Base-by-base conservation (phyloP, 1,140 invertebrate genomes). In the Protaetia brevitarsis region DNA sequence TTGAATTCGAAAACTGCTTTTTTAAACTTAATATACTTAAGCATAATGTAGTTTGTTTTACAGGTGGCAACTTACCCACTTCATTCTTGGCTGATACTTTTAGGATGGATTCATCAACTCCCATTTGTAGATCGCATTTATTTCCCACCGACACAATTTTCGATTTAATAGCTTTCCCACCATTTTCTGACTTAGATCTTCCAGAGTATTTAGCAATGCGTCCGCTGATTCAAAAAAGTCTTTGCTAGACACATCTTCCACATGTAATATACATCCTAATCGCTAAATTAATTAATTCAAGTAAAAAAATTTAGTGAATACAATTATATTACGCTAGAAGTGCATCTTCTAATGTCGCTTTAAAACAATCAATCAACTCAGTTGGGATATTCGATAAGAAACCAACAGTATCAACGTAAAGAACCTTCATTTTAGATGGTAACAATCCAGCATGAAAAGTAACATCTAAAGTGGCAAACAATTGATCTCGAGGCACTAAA, bases 401-500 rank as follows among this genome's bases (percentile, higher is more conserved):
- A 2, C 95, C 95, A 36, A 97, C 91, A 0, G 95, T 97, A 79
- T 97, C 95, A 31, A 95, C 84, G 73, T 87, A 94, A 0, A 94
- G 77, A 19, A 90, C 83, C 73, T 87, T 82, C 58, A 92, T 72
- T 70, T 82, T 86, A 60, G 83, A 87, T 0, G 89, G 90, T 27
- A 95, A 78, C 7, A 79, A 45, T 8, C 90, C 91, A 23, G 79
- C 80, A 79, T 96, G 92, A 16, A 86, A 79, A 0, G 92, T 95
- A 0, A 95, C 92, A 79, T 97, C 94, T 5, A 97, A 80, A 1
- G 95, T 97, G 1, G 95, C 95, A 82, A 97, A 97, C 26, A 97
- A 78, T 68, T 90, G 84, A 82, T 97, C 84, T 70, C 85, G 82
- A 5, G 94, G 94, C 69, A 83, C 69, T 57, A 96, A 71, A 4